phyloP scores from a whole-genome alignment of 2,888 invertebrate genomes.

The Tachystola acroxantha region DNA sequence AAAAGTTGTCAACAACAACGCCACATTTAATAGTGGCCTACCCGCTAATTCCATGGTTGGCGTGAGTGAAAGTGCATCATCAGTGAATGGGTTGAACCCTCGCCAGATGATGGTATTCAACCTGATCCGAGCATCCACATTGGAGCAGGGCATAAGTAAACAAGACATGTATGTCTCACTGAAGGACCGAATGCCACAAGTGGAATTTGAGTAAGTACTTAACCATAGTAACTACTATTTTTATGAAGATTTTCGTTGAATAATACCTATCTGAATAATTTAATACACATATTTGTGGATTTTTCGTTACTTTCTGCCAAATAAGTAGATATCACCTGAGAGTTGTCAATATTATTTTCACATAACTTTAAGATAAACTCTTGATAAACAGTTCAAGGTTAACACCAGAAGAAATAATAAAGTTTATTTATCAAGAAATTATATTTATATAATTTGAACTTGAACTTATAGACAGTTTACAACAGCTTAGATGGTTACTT shows the following conservation, averaged over 20 bases:
- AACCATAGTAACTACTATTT: neutral
- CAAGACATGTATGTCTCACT: slow-evolving; percentile 63
- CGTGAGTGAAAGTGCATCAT: slow-evolving; percentile 42
- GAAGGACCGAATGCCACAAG: slow-evolving; percentile 62
- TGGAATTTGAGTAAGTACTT: slow-evolving; percentile 66
- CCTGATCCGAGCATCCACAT: slow-evolving; percentile 57
- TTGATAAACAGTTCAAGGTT: no score
- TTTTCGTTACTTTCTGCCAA: no score
- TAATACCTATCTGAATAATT: no score
- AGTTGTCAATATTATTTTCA: no score
- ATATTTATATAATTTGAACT: no score
- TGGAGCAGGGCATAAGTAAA: slow-evolving; percentile 70
- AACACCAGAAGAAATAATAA: no score
- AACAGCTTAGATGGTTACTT: no score
- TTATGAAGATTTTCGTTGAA: neutral
- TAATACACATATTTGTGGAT: no score
- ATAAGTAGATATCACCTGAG: no score
- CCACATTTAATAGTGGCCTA: slow-evolving; percentile 41
- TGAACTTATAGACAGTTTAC: no score
- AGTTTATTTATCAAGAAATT: no score
- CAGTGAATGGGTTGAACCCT: slow-evolving; percentile 63
- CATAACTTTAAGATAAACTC: no score
- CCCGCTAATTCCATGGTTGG: slow-evolving; percentile 69
- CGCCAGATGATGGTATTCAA: slow-evolving; percentile 72
- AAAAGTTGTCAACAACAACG: slow-evolving; percentile 41